Base-by-base conservation (phyloP, 2,113 vertebrate genomes). In the Melanostigma gelatinosum region DNA sequence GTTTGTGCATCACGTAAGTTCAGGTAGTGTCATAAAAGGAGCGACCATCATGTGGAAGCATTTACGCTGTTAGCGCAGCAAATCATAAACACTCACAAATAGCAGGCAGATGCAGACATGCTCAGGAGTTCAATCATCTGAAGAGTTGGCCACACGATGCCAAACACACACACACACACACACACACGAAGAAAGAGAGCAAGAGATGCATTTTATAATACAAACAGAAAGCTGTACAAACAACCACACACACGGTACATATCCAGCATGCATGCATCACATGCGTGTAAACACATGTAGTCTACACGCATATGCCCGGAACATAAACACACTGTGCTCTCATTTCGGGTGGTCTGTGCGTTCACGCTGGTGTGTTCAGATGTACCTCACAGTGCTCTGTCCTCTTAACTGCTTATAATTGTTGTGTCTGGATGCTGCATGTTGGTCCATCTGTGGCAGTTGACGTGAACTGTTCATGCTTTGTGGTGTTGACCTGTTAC, bases 51-150 rank as follows among this genome's bases (percentile, higher is more conserved):
- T 92, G 91, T 94, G 94, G 92, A 92, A 94, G 89, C 91, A 68
- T 91, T 93, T 91, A 91, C 52, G 73, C 81, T 87, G 91, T 90
- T 90, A 92, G 90, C 87, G 71, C 88, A 90, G 87, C 89, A 91
- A 84, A 93, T 92, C 92, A 93, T 92, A 93, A 93, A 94, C 91
- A 93, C 82, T 85, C 90, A 89, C 91, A 93, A 93, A 94, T 93
- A 89, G 90, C 91, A 92, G 92, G 91, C 93, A 94, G 92, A 93
- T 94, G 94, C 92, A 88, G 88, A 89, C 92, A 85, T 77, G 88
- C 89, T 92, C 85, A 73, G 87, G 88, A 92, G 87, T 91, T 91
- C 87, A 92, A 61, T 92, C 91, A 85, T 91, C 83, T 90, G 85
- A 92, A 82, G 75, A 91, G 84, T 83, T 72, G 81, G 77, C 79